phyloP scores from a whole-genome alignment of 2,888 invertebrate species.

The Desoria tigrina region DNA sequence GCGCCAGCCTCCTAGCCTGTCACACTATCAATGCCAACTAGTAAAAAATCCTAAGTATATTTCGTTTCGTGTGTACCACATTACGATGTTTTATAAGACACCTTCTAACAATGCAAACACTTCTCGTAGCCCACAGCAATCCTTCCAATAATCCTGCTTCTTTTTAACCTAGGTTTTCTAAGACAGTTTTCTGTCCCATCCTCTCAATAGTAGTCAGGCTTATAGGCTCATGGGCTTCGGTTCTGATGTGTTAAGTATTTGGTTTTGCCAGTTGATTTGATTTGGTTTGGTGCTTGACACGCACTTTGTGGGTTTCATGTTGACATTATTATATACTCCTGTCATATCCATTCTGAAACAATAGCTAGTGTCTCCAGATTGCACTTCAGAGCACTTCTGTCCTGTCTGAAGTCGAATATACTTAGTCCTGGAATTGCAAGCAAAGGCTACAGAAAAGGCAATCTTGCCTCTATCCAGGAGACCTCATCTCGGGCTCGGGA shows the following conservation, averaged over 20 bases:
- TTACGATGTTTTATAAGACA: not conserved
- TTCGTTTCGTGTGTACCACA: no score
- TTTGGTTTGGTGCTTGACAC: slow-evolving; percentile 25
- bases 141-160: slow-evolving; percentile 5
- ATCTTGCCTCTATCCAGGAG: no score
- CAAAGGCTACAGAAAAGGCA: no score
- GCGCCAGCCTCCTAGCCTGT: not conserved
- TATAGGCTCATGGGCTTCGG: not conserved
- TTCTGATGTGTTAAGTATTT: not conserved
- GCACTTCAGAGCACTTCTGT: no score
- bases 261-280: slow-evolving; percentile 30
- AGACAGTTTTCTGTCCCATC: not conserved
- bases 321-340: slow-evolving; percentile 13
- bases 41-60: no score
- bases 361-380: no score
- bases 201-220: not conserved
- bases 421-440: no score
- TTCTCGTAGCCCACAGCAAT: slow-evolving; percentile 10
- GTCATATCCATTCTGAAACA: slow-evolving; percentile 1
- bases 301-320: slow-evolving; percentile 28
- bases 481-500: no score
- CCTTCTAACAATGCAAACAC: slow-evolving; percentile 2
- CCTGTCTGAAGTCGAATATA: no score
- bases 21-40: no score
- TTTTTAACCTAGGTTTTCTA: slow-evolving; percentile 21